Conservation (phyloP, 2,888 invertebrate species). For the Congeria kusceri region DNA sequence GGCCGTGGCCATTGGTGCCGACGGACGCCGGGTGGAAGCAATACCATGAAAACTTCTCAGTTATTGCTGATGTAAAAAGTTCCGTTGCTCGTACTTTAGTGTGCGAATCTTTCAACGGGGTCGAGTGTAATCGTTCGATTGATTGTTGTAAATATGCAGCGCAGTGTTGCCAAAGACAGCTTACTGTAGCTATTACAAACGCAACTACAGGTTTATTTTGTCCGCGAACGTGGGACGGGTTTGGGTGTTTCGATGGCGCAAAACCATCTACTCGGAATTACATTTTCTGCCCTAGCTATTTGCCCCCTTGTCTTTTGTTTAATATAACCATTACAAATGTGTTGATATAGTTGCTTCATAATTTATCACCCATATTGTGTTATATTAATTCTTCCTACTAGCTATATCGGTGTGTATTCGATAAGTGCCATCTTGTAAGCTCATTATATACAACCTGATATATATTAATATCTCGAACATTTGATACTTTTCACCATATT, state of each 20-base stretch:
- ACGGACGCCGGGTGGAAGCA: conserved; percentile 10
- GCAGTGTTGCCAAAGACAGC: conserved; percentile 69
- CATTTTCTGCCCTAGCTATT: conserved; percentile 72
- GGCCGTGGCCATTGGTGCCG: conserved; percentile 39
- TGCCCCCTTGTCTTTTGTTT: conserved; percentile 17
- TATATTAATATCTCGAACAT: no score
- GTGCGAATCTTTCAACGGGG: conserved; percentile 59
- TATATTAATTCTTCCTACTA: no score
- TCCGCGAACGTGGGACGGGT: conserved; percentile 80
- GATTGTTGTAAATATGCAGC: conserved; percentile 69
- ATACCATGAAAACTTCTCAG: conserved; percentile 39
- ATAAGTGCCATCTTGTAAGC: no score
- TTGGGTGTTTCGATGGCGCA: conserved; percentile 74
- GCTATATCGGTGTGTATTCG: no score
- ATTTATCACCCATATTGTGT: no score
- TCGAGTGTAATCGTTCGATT: conserved; percentile 71
- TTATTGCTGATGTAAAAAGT: conserved; percentile 65
- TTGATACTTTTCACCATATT: no score
- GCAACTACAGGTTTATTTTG: conserved; percentile 52
- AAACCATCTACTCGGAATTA: conserved; percentile 74
- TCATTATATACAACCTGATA: no score
- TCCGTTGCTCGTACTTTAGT: conserved; percentile 46
- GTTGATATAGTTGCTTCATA: no score
- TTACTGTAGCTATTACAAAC: conserved; percentile 35
- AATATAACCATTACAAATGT: neutral